Base-by-base conservation (phyloP, 2,888 invertebrate species). In the Andrena dorsata region DNA sequence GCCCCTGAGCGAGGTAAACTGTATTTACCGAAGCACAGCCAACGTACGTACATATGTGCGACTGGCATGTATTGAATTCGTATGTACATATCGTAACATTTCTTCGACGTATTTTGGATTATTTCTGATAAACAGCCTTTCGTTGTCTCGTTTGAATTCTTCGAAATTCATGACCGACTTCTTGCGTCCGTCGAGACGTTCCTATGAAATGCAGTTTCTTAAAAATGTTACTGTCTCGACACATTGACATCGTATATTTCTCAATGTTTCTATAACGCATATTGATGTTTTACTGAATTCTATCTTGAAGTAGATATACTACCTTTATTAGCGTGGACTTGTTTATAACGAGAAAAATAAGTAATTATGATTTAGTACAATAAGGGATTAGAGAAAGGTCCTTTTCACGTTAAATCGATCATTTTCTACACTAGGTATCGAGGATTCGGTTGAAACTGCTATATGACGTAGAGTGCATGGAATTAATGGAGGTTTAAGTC, bases 11-110 rank as follows among this genome's bases (percentile, higher is more conserved):
- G 53, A 66, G 76, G 75, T 84, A 82, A 88, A 86, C 81, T 74
- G 82, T 84, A 87, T 89, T 87, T 87, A 78, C 81, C 53, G 76
- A 80, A 75, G 28, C 60, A 26, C 68, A 41, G 47, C 64, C 64
- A 32, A 51, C 76, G 63, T 16, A 5, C 13, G 41, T 13, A 16
- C 41, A 41, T 41, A 41, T 13, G 41, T 51, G 30, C 75, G 75
- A 63, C 41, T 20, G 16, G 20, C 73, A 73, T 76, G 60, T 72
- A 72, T 60, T 58, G 73, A 66, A 83, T 80, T 73, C 73, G 66
- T 68, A 68, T 61, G 66, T 68, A 68, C 64, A 60, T 79, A 71
- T 73, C 66, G 61, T 58, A 23, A 16, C 56, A 41, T 78, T 61
- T 28, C 69, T 73, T 80, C 85, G 75, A 85, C 60, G 66, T 76